A percentile compares a stretch with the other conserved stretches of the same genome.
Evolutionary conservation across 1,140 invertebrate genomes (phyloP).

Genomic region (Samia ricini): DNA sequence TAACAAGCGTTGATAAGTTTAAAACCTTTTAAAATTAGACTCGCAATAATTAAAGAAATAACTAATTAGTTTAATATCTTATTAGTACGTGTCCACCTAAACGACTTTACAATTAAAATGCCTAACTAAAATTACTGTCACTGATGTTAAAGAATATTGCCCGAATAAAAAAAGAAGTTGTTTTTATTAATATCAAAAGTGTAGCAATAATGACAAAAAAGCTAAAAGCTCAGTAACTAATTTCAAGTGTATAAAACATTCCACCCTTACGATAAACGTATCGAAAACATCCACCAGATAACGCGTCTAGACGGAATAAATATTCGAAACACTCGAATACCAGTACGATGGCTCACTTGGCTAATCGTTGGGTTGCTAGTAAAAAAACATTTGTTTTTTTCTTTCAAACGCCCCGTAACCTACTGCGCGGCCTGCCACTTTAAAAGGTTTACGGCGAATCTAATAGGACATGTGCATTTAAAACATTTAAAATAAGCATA

Average conservation of each 20-base stretch:
- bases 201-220: not conserved
- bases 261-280: constrained; percentile 55
- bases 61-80: constrained; percentile 25
- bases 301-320: constrained; percentile 72
- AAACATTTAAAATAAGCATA: constrained; percentile 56
- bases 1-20: constrained; percentile 12
- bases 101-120: too few relatives aligned
- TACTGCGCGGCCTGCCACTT: constrained; percentile 49
- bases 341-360: constrained; percentile 71
- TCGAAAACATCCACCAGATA: constrained; percentile 58
- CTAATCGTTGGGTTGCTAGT: constrained; percentile 64
- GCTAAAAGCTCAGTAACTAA: constrained; percentile 35
- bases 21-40: constrained; percentile 39
- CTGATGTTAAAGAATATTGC: too few relatives aligned
- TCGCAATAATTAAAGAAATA: constrained; percentile 29
- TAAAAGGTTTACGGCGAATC: constrained; percentile 73
- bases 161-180: too few relatives aligned
- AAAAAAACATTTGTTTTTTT: constrained; percentile 50
- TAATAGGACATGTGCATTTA: constrained; percentile 60
- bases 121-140: too few relatives aligned
- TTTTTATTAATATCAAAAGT: not conserved
- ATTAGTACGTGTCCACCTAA: not conserved
- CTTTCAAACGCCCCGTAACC: constrained; percentile 51
- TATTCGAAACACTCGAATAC: constrained; percentile 70
- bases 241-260: constrained; percentile 70